Percentiles rank a stretch among this genome's conserved stretches.
Evolutionary conservation across 1,140 invertebrate species (phyloP).

Genomic region (Sesamia nonagrioides): DNA sequence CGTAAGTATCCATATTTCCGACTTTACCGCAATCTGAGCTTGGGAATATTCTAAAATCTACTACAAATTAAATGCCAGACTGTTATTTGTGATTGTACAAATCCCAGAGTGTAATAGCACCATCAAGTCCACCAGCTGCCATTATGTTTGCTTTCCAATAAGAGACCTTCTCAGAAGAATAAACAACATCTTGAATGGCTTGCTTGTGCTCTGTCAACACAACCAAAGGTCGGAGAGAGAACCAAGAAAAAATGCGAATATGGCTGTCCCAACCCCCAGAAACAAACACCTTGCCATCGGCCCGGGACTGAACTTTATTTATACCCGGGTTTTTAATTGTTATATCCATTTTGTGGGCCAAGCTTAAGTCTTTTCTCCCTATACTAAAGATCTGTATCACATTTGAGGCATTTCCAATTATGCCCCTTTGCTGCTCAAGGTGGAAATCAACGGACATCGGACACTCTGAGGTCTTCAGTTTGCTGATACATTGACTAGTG

Average conservation of each 20-base stretch:
- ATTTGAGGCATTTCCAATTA: constrained; percentile 89
- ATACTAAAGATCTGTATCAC: constrained; percentile 89
- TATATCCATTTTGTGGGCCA: constrained; percentile 88
- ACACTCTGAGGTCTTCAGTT: constrained; percentile 89
- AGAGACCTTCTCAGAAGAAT: constrained; percentile 89
- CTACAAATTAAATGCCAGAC: constrained; percentile 56
- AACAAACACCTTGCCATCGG: constrained; percentile 92
- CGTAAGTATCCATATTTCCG: constrained; percentile 40
- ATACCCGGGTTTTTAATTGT: constrained; percentile 91
- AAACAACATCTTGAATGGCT: constrained; percentile 90
- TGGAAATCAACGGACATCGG: constrained; percentile 92
- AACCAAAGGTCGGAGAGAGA: constrained; percentile 91
- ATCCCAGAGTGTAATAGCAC: constrained; percentile 92
- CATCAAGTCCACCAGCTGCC: constrained; percentile 91
- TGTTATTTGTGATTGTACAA: constrained; percentile 88
- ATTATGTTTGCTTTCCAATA: constrained; percentile 91
- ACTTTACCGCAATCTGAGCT: constrained; percentile 40
- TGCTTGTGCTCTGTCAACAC: constrained; percentile 91
- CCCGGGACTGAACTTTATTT: constrained; percentile 90
- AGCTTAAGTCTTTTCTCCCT: constrained; percentile 87
- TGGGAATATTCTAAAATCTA: constrained; percentile 38
- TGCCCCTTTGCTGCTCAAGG: constrained; percentile 88
- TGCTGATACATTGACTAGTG: constrained; percentile 88
- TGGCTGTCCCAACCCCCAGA: constrained; percentile 93
- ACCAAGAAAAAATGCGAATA: constrained; percentile 93